Percentiles rank a stretch among this genome's conserved stretches.
phyloP scores from a whole-genome alignment of 2,888 invertebrate species.

The Phorcus lineatus region DNA sequence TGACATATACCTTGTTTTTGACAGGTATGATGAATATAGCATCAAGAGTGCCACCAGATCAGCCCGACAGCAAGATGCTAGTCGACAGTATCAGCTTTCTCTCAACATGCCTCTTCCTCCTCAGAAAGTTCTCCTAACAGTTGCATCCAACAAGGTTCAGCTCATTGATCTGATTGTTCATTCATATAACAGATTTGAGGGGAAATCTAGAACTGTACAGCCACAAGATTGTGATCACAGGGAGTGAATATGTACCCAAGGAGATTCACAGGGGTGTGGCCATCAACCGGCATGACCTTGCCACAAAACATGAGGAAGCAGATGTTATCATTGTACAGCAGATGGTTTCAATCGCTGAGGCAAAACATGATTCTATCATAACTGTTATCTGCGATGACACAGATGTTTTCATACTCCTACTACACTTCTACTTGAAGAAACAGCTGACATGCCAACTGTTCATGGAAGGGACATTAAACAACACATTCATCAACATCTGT shows the following conservation, averaged over 20 bases:
- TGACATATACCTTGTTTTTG: no score
- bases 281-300: background rate
- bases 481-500: background rate
- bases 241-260: background rate
- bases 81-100: no score
- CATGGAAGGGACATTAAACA: constrained; percentile 19
- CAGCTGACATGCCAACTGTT: constrained; percentile 18
- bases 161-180: no score
- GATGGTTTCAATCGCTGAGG: background rate
- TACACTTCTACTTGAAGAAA: constrained; percentile 11
- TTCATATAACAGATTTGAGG: no score
- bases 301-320: constrained; percentile 9
- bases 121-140: no score
- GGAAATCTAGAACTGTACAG: no score
- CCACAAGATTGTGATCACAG: constrained; percentile 2
- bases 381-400: constrained; percentile 34
- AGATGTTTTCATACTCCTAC: constrained; percentile 31
- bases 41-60: no score
- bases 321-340: constrained; percentile 19
- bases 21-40: no score
- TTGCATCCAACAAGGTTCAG: no score
- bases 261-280: background rate
- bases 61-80: no score
- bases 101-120: no score
- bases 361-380: background rate